phyloP scores from a whole-genome alignment of 2,888 invertebrate genomes.

The Morinoia aosen region DNA sequence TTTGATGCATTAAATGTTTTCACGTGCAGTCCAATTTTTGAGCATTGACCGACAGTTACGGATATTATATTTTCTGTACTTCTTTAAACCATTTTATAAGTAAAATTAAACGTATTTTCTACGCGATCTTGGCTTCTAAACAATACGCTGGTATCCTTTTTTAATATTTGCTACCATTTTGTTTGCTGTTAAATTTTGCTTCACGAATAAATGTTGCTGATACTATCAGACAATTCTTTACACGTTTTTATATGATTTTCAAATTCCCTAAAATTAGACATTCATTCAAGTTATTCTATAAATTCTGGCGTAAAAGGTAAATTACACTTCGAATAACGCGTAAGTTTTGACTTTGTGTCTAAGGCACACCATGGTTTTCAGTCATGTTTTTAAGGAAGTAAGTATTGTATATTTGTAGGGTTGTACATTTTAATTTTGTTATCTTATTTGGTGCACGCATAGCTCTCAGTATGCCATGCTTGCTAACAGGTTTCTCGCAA shows the following conservation, averaged over 20 bases:
- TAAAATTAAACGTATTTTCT: neutral
- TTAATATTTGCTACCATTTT: neutral
- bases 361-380: neutral
- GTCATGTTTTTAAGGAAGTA: neutral
- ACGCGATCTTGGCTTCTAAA: neutral
- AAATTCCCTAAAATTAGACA: neutral
- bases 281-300: neutral
- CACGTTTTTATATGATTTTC: neutral
- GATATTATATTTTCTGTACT: neutral
- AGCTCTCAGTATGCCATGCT: neutral
- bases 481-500: neutral
- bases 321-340: neutral
- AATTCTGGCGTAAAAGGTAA: neutral
- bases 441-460: neutral
- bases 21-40: neutral
- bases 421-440: neutral
- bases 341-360: neutral
- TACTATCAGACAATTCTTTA: neutral
- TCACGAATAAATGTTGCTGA: neutral
- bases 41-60: neutral
- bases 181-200: neutral
- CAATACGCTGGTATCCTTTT: neutral
- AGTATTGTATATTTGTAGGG: neutral
- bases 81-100: neutral
- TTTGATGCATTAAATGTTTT: neutral